Percentiles rank a stretch among this genome's conserved stretches.
Evolutionary conservation across 2,888 invertebrate species (phyloP).

Genomic region (Tineola bisselliella): DNA sequence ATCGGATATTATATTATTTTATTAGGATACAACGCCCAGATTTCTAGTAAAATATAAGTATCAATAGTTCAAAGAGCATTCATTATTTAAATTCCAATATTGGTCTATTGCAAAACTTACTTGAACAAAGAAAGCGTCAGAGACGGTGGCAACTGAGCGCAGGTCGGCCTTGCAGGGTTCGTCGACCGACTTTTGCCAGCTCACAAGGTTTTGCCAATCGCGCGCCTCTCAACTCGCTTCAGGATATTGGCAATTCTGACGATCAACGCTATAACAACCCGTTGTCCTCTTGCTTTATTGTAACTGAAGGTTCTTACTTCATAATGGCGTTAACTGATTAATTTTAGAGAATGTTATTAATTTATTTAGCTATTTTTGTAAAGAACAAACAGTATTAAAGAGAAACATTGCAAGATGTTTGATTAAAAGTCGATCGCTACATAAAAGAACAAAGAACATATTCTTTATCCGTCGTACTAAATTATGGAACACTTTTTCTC

Average conservation of each 20-base stretch:
- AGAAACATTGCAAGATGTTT: neutral
- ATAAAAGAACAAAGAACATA: neutral
- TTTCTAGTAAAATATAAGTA: too few species aligned
- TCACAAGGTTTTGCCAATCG: conserved; percentile 67
- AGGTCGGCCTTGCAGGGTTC: conserved; percentile 60
- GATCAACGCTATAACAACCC: conserved; percentile 36
- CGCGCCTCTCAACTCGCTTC: conserved; percentile 60
- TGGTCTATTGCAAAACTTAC: conserved; percentile 10
- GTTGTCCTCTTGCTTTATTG: neutral
- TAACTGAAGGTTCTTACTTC: neutral
- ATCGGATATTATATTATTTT: too few species aligned
- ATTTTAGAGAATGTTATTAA: neutral
- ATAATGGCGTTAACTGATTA: neutral
- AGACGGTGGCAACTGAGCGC: conserved; percentile 18
- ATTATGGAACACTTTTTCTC: too few species aligned
- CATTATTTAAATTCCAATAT: neutral
- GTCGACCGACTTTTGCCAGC: conserved; percentile 64
- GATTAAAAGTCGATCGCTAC: neutral
- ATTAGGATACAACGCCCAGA: too few species aligned
- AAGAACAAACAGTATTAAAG: too few species aligned
- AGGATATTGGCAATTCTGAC: conserved; percentile 66
- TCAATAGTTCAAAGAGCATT: neutral
- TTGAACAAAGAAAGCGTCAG: conserved; percentile 61
- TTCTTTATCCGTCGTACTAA: too few species aligned
- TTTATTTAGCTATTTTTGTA: neutral